phyloP scores from a whole-genome alignment of 2,888 invertebrate species.

The Tiphia femorata region DNA sequence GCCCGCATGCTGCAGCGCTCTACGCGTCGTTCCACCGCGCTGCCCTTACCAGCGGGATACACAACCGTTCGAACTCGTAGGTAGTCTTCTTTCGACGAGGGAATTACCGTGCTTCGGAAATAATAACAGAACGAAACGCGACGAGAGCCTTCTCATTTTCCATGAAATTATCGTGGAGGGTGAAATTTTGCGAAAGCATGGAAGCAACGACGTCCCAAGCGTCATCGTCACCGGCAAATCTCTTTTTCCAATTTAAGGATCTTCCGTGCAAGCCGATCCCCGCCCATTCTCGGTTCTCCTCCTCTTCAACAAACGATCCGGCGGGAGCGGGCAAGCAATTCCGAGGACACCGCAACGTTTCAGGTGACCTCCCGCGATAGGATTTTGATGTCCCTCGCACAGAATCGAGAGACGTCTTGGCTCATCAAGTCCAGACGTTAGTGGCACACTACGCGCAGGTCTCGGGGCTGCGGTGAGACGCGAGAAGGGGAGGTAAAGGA shows the following conservation, averaged over 20 bases:
- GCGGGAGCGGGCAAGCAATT: not conserved
- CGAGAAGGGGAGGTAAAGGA: too few species aligned
- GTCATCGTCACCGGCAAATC: too few species aligned
- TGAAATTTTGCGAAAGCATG: too few species aligned
- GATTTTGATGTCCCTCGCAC: not conserved
- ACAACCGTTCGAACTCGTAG: not conserved
- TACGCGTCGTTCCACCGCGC: not conserved
- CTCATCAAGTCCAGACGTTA: conserved; percentile 5
- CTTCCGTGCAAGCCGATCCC: not conserved
- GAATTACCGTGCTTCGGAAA: too few species aligned
- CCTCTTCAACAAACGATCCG: not conserved
- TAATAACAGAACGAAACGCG: too few species aligned
- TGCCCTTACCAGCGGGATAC: too few species aligned
- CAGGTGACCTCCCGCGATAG: not conserved
- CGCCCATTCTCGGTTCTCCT: not conserved
- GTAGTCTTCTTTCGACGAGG: too few species aligned
- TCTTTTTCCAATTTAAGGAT: too few species aligned
- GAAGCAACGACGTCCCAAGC: not conserved
- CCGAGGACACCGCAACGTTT: not conserved
- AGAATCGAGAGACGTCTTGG: not conserved
- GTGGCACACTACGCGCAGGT: not conserved
- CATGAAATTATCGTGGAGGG: too few species aligned
- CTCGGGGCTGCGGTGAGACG: not conserved
- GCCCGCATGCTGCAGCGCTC: conserved; percentile 11
- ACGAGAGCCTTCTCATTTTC: too few species aligned